Evolutionary conservation across 2,797 vertebrate genomes (phyloP).

Genomic region (Caiman crocodilus): DNA sequence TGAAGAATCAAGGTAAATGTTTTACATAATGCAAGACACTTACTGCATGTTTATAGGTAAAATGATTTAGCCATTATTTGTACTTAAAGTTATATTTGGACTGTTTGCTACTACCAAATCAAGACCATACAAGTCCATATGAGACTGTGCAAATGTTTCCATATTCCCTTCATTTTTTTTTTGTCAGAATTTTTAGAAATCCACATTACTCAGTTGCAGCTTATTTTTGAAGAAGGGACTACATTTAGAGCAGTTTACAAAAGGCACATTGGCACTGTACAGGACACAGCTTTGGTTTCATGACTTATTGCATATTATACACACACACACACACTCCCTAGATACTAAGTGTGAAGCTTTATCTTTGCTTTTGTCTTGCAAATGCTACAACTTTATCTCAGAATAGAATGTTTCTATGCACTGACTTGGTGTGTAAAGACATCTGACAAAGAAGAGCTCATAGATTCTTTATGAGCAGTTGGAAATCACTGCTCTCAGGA

Average conservation of each 20-base stretch:
- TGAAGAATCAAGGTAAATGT: neutral
- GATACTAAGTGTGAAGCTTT: neutral
- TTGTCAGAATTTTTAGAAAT: neutral
- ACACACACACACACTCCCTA: too few species aligned
- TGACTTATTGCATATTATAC: neutral
- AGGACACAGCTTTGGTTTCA: neutral
- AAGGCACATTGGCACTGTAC: neutral
- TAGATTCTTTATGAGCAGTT: neutral
- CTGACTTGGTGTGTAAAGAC: neutral
- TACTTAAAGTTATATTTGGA: neutral
- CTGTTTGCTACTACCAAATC: neutral
- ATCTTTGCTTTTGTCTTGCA: neutral
- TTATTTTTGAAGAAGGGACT: neutral
- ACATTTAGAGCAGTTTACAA: neutral
- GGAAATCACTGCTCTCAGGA: neutral
- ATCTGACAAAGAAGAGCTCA: neutral
- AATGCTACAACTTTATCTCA: accelerated
- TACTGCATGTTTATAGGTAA: neutral
- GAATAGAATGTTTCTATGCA: neutral
- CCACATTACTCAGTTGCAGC: neutral
- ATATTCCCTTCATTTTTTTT: neutral
- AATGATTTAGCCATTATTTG: neutral
- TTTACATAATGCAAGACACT: neutral
- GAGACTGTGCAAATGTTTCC: neutral
- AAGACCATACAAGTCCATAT: neutral